Conservation (phyloP, 2,797 vertebrate species). For the Chelon auratus region DNA sequence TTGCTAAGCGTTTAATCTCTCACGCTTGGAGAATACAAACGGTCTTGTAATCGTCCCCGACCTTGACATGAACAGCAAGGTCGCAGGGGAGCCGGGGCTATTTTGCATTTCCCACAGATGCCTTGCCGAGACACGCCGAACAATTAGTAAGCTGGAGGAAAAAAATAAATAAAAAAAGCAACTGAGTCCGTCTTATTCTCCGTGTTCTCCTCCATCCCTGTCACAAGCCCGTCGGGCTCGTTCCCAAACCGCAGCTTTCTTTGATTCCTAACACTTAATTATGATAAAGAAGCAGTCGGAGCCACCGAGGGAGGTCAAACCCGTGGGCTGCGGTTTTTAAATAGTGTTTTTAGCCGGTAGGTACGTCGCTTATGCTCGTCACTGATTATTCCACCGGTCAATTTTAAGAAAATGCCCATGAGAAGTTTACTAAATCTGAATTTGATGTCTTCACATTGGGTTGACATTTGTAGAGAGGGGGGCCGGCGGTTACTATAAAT, state of each 20-base stretch:
- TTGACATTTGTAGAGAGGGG: background rate
- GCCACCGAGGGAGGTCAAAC: conserved; percentile 69
- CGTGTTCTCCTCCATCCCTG: background rate
- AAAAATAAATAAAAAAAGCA: conserved; percentile 26
- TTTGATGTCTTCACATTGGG: background rate
- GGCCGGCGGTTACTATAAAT: too few relatives aligned
- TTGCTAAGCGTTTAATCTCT: conserved; percentile 85
- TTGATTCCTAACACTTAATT: conserved; percentile 82
- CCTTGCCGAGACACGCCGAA: conserved; percentile 67
- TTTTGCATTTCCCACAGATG: conserved; percentile 75
- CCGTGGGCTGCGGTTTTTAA: conserved; percentile 3
- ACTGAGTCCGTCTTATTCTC: conserved; percentile 47
- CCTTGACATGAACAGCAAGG: conserved; percentile 80
- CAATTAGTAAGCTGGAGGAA: conserved; percentile 83
- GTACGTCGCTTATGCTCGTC: too few relatives aligned
- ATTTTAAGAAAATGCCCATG: background rate
- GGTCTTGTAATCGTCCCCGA: conserved; percentile 81
- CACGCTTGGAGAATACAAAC: conserved; percentile 80
- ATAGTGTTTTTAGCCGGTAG: background rate
- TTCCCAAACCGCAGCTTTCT: conserved; percentile 47
- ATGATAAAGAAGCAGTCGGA: conserved; percentile 79
- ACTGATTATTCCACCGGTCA: too few relatives aligned
- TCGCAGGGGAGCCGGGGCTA: conserved; percentile 45
- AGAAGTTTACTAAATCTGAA: background rate
- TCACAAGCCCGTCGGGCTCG: conserved; percentile 18